Evolutionary conservation across 2,113 vertebrate genomes (phyloP), one percentile per base, ranked within the genome.

Genomic region (Gavialis gangeticus): DNA sequence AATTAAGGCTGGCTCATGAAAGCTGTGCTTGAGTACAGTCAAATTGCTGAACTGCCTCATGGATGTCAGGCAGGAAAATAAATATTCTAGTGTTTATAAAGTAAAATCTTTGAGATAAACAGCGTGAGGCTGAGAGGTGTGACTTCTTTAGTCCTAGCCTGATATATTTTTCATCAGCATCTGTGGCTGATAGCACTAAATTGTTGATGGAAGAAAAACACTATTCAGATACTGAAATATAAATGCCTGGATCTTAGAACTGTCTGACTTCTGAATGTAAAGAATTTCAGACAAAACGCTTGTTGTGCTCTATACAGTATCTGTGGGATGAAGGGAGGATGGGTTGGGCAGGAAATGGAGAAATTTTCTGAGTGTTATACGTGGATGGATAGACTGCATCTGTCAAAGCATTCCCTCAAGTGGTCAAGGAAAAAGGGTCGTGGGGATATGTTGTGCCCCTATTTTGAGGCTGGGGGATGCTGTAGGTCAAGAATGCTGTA

Each of bases 11-110:
- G 94, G 91, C 93, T 97, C 81, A 1, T 95, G 90, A 97, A 97
- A 97, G 97, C 95, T 82, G 57, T 92, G 87, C 56, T 2, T 89
- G 96, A 93, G 80, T 81, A 24, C 89, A 12, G 60, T 96, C 87
- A 84, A 94, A 96, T 94, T 97, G 92, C 95, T 96, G 96, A 97
- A 97, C 94, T 95, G 96, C 92, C 94, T 97, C 90, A 93, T 92
- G 95, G 92, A 93, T 93, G 94, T 95, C 97, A 97, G 93, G 93
- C 95, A 97, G 88, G 94, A 97, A 97, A 98, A 98, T 96, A 97
- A 98, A 98, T 97, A 97, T 92, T 96, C 84, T 87, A 93, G 91
- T 97, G 96, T 97, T 97, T 97, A 94, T 95, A 95, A 54, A 25
- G 95, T 89, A 92, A 96, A 96, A 89, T 96, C 84, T 93, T 91